Conservation (phyloP, 2,888 invertebrate species). For the Sclerodermus sp. region DNA sequence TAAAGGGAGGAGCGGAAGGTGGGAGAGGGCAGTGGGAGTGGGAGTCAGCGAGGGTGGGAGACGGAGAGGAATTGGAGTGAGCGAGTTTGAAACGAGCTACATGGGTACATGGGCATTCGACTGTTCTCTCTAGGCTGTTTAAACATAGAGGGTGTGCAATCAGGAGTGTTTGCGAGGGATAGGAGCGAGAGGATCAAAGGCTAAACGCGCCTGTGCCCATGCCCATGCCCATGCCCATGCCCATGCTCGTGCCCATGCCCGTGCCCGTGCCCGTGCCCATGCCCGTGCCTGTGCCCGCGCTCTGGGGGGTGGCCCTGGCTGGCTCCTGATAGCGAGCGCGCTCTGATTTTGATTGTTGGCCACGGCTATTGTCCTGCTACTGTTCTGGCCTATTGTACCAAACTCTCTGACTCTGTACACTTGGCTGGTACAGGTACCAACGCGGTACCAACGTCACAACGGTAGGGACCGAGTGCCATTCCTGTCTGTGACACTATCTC, state of each 20-base stretch:
- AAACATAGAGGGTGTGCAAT: constrained; percentile 54
- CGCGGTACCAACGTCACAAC: too few species aligned
- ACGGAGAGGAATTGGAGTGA: not conserved
- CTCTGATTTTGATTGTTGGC: constrained; percentile 56
- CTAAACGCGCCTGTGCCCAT: constrained; percentile 28
- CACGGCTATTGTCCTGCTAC: constrained; percentile 51
- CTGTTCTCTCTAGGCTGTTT: constrained; percentile 48
- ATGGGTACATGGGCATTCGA: too few species aligned
- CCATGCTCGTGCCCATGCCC: too few species aligned
- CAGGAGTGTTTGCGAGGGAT: constrained; percentile 54
- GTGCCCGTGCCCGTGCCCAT: too few species aligned
- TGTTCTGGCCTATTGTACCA: constrained; percentile 42
- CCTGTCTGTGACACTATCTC: constrained; percentile 48
- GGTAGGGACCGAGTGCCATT: not conserved
- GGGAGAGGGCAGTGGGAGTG: too few species aligned
- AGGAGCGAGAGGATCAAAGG: constrained; percentile 45
- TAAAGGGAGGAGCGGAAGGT: too few species aligned
- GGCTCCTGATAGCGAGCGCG: constrained; percentile 50
- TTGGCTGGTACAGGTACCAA: constrained; percentile 22
- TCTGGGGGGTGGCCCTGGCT: too few species aligned
- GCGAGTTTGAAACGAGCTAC: too few species aligned
- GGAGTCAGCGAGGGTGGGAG: not conserved
- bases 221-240: constrained; percentile 9
- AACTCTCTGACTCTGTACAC: constrained; percentile 16
- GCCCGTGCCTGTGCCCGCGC: too few species aligned